Evolutionary conservation across 2,797 vertebrate genomes (phyloP).

Genomic region (Selene dorsalis): DNA sequence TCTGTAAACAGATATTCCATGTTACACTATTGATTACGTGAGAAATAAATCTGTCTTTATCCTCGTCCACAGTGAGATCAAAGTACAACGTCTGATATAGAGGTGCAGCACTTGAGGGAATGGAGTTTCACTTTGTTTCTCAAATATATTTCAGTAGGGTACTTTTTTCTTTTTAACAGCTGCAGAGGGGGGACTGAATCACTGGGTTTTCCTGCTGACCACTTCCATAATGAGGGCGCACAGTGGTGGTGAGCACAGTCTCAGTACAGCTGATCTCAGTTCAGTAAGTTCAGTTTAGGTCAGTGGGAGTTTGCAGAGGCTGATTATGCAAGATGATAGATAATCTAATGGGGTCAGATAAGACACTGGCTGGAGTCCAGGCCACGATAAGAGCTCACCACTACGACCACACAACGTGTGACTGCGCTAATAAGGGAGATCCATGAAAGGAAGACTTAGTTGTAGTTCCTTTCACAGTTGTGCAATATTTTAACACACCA

Average conservation of each 20-base stretch:
- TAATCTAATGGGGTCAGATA: slow-evolving; percentile 76
- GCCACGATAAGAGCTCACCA: slow-evolving; percentile 34
- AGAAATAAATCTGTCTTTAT: neutral
- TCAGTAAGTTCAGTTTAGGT: slow-evolving; percentile 58
- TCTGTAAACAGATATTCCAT: neutral
- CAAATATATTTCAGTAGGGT: slow-evolving; percentile 2
- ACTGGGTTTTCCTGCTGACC: slow-evolving; percentile 19
- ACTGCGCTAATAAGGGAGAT: slow-evolving; percentile 17
- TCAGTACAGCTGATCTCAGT: slow-evolving; percentile 38
- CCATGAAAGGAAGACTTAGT: slow-evolving; percentile 7
- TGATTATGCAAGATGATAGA: slow-evolving; percentile 70
- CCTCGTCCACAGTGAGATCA: neutral
- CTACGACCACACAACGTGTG: slow-evolving; percentile 16
- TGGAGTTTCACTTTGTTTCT: slow-evolving; percentile 8
- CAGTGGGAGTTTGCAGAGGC: slow-evolving; percentile 51
- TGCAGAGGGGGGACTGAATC: neutral
- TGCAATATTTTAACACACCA: neutral
- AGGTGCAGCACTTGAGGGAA: neutral
- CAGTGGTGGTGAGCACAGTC: slow-evolving; percentile 19
- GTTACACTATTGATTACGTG: neutral
- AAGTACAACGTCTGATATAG: slow-evolving; percentile 30
- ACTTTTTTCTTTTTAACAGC: slow-evolving; percentile 1
- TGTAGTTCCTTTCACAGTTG: neutral
- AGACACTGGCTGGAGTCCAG: slow-evolving; percentile 68
- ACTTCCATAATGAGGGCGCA: slow-evolving; percentile 30